These are phyloP conservation scores for Hydropotes inermis DNA, from an alignment of 2,113 vertebrate genomes.

Conservation along the genomic window DNA sequence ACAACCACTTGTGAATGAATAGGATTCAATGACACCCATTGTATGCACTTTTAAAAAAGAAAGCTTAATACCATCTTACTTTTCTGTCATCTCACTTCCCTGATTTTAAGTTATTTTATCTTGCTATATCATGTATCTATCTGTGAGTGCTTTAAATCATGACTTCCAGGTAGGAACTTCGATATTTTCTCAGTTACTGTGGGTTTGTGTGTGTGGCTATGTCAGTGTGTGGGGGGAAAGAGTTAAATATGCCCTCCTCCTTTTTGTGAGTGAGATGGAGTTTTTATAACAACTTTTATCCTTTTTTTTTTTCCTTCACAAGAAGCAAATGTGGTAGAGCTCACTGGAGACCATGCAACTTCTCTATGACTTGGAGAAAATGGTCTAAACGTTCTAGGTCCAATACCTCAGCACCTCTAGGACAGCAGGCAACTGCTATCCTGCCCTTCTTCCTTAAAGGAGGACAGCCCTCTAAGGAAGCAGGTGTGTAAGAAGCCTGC, in stretches of 20 bases:
- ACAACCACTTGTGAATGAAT: background rate
- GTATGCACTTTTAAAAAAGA: background rate
- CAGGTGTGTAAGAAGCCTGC: background rate
- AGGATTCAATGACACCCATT: background rate
- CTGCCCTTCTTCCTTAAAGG: background rate
- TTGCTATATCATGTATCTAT: background rate
- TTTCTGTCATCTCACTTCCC: background rate
- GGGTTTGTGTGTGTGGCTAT: background rate
- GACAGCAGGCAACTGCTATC: background rate
- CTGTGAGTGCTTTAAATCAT: too few species aligned
- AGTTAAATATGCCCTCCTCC: background rate
- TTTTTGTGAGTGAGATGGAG: background rate
- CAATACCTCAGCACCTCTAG: background rate
- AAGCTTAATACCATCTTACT: background rate
- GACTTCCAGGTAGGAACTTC: background rate
- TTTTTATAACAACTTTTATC: background rate
- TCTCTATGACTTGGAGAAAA: background rate
- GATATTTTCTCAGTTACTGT: background rate
- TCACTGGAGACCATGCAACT: background rate
- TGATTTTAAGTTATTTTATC: background rate
- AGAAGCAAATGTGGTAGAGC: background rate
- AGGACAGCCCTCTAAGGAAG: background rate
- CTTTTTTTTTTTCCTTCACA: background rate
- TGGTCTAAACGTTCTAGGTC: too few species aligned
- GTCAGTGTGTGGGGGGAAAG: rapidly evolving